Evolutionary conservation across 2,888 invertebrate species (phyloP), one percentile per base, ranked within the genome.

Genomic region (Aphodius sticticus): DNA sequence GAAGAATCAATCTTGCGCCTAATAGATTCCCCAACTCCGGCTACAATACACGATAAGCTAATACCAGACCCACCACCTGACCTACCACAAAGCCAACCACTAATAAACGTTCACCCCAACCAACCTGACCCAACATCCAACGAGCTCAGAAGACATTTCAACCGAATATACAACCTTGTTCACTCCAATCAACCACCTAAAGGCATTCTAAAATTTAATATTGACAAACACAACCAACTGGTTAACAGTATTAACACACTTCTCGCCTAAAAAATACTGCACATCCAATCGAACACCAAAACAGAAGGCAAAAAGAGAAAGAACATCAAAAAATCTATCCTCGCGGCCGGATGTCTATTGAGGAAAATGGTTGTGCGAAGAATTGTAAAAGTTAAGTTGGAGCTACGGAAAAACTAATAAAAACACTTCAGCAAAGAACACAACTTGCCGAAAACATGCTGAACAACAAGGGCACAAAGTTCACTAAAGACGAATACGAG

Each of bases 121-220:
- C 26, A 26, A 26, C 26, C 26, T 26, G 26, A 26, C 26, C 3
- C 26, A 26, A 26, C 26, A 26, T 26, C 26, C 26, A 26, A 26
- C 26, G 26, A 26, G 26, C 26, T 26, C 26, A 26, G 26, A 9
- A 71, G 35, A 35, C 4, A 26, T 16, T 71, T 26, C 12, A 71
- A 71, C 16, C 71, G 71, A 0, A 71, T 71, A 15, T 71, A 15
- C 35, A 71, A 71, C 71, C 71, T 71, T 14, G 15, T 71, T 12
- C n/a, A 71, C 35, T 71, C 71, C 16, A 71, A 71, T 3, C 4
- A 4, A 6, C 16, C 16, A 71, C 71, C 15, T 16, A 71, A 71
- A 16, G 71, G 71, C 16, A 4, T 71, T 12, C 4, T n/a, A 14
- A 71, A 16, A 35, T 71, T 71, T 6, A 71, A 35, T 12, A 16